Evolutionary conservation across 2,888 invertebrate genomes (phyloP), one percentile per base, ranked within the genome.

Genomic region (Liodrosophila aerea): DNA sequence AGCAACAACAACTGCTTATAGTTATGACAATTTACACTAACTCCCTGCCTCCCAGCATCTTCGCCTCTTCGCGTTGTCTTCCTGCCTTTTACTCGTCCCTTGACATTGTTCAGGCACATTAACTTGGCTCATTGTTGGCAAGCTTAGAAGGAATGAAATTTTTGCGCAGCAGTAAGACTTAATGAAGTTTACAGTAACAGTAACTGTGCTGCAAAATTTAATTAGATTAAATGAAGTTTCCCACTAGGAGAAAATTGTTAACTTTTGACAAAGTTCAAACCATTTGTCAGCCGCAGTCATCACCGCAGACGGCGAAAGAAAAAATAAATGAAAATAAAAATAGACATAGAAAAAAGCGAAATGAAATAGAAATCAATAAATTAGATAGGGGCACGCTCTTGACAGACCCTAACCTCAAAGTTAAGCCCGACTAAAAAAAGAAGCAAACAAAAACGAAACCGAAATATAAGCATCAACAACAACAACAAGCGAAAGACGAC

Each of bases 161-260:
- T 39, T 56, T 61, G 57, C 51, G 34, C 29, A 37, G 15, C 13
- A 45, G 47, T 60, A 65, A 51, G 61, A 52, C 68, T 56, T 66
- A 67, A 77, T 75, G 59, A 73, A 73, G 65, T 77, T 77, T 64
- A 43, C 68, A 63, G 45, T 68, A 66, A 62, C 60, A 44, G 59
- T 58, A 18, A 16, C 16, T 37, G 15, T 16, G n/a, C 18, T 18
- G 64, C 54, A 40, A 64, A 66, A 75, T 81, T 65, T 76, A 73
- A 80, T 83, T 71, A 73, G 64, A 69, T 73, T 73, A 71, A 71
- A 65, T 54, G 13, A 70, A 81, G 58, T 77, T 82, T 50, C 44
- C 53, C 16, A 50, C 18, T 29, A 56, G 36, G 31, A 52, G 22
- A 8, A 33, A 34, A 41, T 34, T 45, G 16, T 37, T 49, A 59